phyloP scores from a whole-genome alignment of 2,888 invertebrate species.

The Pseudanteris insignis region DNA sequence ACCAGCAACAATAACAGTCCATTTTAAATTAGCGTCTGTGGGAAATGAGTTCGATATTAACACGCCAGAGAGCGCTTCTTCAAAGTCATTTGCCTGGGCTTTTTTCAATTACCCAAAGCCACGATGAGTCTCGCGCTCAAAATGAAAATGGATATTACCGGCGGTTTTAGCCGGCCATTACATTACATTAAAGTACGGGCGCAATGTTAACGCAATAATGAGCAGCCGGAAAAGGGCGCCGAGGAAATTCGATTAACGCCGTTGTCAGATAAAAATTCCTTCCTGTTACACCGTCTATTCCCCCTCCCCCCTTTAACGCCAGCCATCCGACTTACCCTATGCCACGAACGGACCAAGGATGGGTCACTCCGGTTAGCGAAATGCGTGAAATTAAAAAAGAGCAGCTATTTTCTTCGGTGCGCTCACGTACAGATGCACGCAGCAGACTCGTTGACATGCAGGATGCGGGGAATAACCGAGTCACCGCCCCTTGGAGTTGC shows the following conservation, averaged over 20 bases:
- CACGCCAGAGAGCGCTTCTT: constrained; percentile 25
- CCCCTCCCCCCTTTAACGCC: not conserved
- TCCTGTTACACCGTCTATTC: constrained; percentile 11
- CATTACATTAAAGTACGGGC: constrained; percentile 33
- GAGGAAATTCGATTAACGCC: constrained; percentile 42
- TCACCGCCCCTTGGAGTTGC: too few relatives aligned
- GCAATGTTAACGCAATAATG: constrained; percentile 31
- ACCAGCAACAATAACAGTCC: constrained; percentile 4
- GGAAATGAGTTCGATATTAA: constrained; percentile 36
- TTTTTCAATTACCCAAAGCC: constrained; percentile 37
- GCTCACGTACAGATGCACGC: constrained; percentile 19
- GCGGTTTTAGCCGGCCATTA: constrained; percentile 15
- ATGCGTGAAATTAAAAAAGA: too few relatives aligned
- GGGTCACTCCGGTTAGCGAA: constrained; percentile 19
- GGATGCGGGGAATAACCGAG: constrained; percentile 57
- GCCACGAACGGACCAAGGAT: constrained; percentile 2
- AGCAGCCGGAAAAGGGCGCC: constrained; percentile 12
- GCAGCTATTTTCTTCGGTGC: constrained; percentile 36
- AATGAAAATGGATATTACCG: constrained; percentile 36
- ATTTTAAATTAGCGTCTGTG: constrained; percentile 22
- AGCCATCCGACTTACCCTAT: not conserved
- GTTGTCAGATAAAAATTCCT: constrained; percentile 40
- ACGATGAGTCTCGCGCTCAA: constrained; percentile 10
- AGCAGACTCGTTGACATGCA: constrained; percentile 61
- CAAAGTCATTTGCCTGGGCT: constrained; percentile 24